These are phyloP conservation scores for Yponomeuta cagnagella DNA, from an alignment of 2,888 invertebrate genomes.

Conservation along the genomic window DNA sequence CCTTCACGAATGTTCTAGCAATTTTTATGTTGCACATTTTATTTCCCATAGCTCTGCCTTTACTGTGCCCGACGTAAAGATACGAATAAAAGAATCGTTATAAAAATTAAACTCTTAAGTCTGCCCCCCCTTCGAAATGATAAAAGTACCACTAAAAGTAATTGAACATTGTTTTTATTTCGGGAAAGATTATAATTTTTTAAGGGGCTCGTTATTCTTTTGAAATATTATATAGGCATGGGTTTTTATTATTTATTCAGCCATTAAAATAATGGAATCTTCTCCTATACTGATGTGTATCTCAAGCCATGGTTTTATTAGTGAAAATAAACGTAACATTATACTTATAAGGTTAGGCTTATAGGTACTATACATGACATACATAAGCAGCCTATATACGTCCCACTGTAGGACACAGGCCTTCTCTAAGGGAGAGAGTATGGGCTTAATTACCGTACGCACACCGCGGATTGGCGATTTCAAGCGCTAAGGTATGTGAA, in stretches of 20 bases:
- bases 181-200: constrained; percentile 12
- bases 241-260: neutral
- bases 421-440: too few species aligned
- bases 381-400: too few species aligned
- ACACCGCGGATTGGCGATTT: too few species aligned
- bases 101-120: constrained; percentile 70
- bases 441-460: too few species aligned
- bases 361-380: neutral
- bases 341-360: neutral
- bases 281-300: neutral
- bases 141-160: constrained; percentile 8
- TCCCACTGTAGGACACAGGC: too few species aligned
- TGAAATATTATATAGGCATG: neutral
- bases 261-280: neutral
- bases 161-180: constrained; percentile 13
- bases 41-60: constrained; percentile 49
- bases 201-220: neutral
- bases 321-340: neutral
- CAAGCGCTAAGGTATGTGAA: too few species aligned
- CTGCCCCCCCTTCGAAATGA: neutral
- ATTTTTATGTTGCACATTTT: constrained; percentile 55
- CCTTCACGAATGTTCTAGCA: constrained; percentile 45
- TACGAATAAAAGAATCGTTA: constrained; percentile 62
- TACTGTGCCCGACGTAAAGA: constrained; percentile 55
- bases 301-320: neutral